Evolutionary conservation across 2,797 vertebrate species (phyloP).

Genomic region (Enteromius mattozi): DNA sequence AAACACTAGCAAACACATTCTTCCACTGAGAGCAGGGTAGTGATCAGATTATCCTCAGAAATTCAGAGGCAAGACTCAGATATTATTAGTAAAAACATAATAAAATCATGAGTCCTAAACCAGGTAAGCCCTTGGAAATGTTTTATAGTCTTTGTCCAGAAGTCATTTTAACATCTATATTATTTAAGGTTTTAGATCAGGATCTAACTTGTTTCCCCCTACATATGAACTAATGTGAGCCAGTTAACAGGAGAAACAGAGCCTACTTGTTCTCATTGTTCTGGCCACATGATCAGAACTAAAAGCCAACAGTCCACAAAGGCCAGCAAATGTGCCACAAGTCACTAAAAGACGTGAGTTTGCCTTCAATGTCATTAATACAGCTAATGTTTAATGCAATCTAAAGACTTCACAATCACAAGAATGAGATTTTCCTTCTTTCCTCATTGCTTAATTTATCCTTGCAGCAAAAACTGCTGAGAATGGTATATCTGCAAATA

Average conservation of each 20-base stretch:
- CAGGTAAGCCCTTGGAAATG: neutral
- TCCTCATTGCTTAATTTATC: neutral
- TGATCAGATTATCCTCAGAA: neutral
- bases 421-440: slow-evolving; percentile 4
- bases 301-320: slow-evolving; percentile 37
- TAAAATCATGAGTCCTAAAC: neutral
- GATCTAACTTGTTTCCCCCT: neutral
- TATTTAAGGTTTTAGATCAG: neutral
- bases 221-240: neutral
- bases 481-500: neutral
- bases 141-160: neutral
- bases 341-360: slow-evolving; percentile 5
- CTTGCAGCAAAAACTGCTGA: slow-evolving; percentile 15
- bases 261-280: neutral
- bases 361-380: neutral
- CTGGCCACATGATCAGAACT: slow-evolving; percentile 19
- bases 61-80: neutral
- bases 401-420: slow-evolving; percentile 3
- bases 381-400: neutral
- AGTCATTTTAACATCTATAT: neutral
- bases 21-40: neutral
- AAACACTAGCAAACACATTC: slow-evolving; percentile 25
- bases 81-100: slow-evolving; percentile 6
- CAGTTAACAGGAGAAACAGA: slow-evolving; percentile 18
- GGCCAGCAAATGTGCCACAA: slow-evolving; percentile 8